phyloP scores from a whole-genome alignment of 2,797 vertebrate species.

The Spinus pinus region DNA sequence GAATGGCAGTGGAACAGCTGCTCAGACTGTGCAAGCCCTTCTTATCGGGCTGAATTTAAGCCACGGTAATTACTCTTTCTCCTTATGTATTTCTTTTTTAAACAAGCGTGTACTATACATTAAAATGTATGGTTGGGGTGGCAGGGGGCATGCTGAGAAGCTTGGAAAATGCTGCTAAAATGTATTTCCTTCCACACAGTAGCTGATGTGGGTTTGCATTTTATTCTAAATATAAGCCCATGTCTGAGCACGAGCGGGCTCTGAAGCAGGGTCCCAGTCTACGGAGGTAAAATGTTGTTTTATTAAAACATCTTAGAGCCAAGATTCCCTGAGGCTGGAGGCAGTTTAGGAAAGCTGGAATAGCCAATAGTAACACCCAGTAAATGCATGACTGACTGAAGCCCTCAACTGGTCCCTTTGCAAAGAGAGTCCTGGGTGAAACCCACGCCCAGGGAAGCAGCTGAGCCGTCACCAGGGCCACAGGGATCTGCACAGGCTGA shows the following conservation, averaged over 20 bases:
- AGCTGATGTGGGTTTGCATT: neutral
- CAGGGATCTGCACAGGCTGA: neutral
- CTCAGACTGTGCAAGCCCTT: neutral
- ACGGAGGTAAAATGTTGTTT: fast-evolving
- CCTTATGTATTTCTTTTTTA: conserved; percentile 50
- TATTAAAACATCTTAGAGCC: neutral
- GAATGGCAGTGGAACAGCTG: conserved; percentile 24
- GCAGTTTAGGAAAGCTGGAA: neutral
- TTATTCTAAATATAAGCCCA: neutral
- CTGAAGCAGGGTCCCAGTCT: neutral
- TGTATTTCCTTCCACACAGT: neutral
- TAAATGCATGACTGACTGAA: neutral
- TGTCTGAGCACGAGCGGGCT: neutral
- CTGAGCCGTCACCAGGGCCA: neutral
- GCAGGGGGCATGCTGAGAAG: neutral
- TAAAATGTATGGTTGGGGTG: neutral
- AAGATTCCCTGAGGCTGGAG: neutral
- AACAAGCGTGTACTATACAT: conserved; percentile 44
- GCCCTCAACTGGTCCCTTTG: neutral
- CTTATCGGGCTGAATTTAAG: conserved; percentile 12
- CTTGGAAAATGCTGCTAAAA: conserved; percentile 11
- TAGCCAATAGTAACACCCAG: neutral
- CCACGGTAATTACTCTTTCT: neutral
- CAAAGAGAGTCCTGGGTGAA: neutral
- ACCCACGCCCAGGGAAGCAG: neutral